Percentiles rank a stretch among this genome's conserved stretches.
Conservation (phyloP, 2,888 invertebrate species). For the Dynastes tityus region DNA sequence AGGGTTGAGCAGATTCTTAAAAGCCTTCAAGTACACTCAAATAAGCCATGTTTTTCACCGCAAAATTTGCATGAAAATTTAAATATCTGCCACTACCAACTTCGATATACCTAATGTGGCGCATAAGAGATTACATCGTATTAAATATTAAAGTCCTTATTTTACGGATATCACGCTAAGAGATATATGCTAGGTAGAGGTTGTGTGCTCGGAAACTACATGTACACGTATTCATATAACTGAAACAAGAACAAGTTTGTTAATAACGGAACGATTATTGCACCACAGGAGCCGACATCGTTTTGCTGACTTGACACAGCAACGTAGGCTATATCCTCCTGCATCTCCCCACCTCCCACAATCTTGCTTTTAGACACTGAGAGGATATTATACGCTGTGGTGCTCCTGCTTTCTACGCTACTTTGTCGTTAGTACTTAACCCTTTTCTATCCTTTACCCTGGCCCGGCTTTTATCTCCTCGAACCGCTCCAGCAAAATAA, state of each 20-base stretch:
- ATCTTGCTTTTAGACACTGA: not conserved
- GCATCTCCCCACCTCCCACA: not conserved
- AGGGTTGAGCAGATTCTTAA: no score
- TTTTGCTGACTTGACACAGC: slow-evolving; percentile 40
- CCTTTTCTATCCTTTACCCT: slow-evolving; percentile 6
- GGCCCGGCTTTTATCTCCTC: not conserved
- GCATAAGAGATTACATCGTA: slow-evolving; percentile 25
- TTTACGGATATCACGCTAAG: slow-evolving; percentile 11
- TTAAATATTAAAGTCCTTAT: slow-evolving; percentile 44
- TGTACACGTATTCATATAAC: slow-evolving; percentile 9
- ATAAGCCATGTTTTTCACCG: not conserved
- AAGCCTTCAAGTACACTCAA: not conserved
- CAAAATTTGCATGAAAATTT: slow-evolving; percentile 6
- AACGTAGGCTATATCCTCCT: slow-evolving; percentile 1
- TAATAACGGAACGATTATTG: slow-evolving; percentile 42
- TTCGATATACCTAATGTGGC: slow-evolving; percentile 6
- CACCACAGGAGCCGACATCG: slow-evolving; percentile 36
- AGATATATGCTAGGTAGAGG: slow-evolving; percentile 3
- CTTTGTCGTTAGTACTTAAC: slow-evolving; percentile 40
- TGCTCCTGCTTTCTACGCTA: not conserved
- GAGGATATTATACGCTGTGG: slow-evolving; percentile 16
- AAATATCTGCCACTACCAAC: not conserved
- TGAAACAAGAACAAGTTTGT: slow-evolving; percentile 43
- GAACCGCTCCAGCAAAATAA: slow-evolving; percentile 14
- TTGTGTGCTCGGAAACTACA: slow-evolving; percentile 1